Evolutionary conservation across 2,113 vertebrate genomes (phyloP), one percentile per base, ranked within the genome.

Genomic region (Dipodomys spectabilis): DNA sequence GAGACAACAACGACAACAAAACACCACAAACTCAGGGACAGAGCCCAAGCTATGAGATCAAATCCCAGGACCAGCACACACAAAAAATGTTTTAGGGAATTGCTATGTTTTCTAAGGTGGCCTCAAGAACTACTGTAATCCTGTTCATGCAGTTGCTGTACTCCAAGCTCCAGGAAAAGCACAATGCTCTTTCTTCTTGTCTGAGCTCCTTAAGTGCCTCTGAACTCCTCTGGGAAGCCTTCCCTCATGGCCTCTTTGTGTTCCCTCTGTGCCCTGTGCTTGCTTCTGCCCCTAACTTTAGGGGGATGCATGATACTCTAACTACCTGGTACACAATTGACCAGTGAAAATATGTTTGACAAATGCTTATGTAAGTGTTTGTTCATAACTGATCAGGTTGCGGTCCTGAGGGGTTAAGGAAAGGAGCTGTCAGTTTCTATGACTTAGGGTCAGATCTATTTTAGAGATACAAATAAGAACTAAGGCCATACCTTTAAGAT

Each of bases 51-150:
- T 18, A 16, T 57, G 16, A 57, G 53, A 57, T 57, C 12, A 57
- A 57, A 57, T 57, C 53, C 15, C 12, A 57, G 53, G 53, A 57
- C 53, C 53, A 57, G 15, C 53, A 57, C 53, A 57, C 15, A 57
- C 53, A 57, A 13, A 93, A 84, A 65, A 53, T 60, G 22, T 75
- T 83, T 90, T 65, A 75, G 68, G 82, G 65, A 78, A 81, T 86
- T 86, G 53, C 65, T 67, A 7, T 62, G 62, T 75, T n/a, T 57
- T 11, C 86, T 32, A 5, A 39, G 30, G 73, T 49, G 64, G 71
- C 39, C 35, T 87, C 32, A 60, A 6, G 25, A 64, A 62, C 19
- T 53, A 83, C 20, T 5, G 71, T 13, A 57, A 15, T 18, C 44
- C 53, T 44, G 30, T 16, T 22, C 12, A 10, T 68, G 71, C 7